Base-by-base conservation (phyloP, 2,113 vertebrate species). In the Tichodroma muraria region DNA sequence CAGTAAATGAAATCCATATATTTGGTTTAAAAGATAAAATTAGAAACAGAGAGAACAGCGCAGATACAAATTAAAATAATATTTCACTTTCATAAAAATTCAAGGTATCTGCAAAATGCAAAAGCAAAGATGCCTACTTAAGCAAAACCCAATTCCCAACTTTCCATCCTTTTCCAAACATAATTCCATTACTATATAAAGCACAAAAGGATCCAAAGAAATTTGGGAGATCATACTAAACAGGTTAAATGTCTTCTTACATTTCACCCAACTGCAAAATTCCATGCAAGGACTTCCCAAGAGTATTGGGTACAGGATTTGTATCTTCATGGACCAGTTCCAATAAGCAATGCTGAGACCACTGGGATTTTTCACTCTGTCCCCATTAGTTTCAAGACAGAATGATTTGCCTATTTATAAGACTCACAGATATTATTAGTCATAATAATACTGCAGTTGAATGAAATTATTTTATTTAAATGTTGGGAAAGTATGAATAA, bases 1-100 rank as follows among this genome's bases (percentile, higher is more conserved):
- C 31, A 85, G 65, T 33, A 91, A 96, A 90, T 86, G 23, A 95
- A 94, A 88, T 80, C 66, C 63, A 69, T 90, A 69, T 68, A 87
- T 91, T 94, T 69, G 49, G 6, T 15, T 77, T 72, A 69, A 61
- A 89, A 92, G 42, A 80, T 63, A 96, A 91, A 91, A 80, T 90
- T 90, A 93, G 66, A 89, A 88, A 77, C 37, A 53, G 59, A 63
- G 7, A 82, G 9, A 38, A 72, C 9, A 83, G 35, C 2, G 1
- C 16, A 69, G 70, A 69, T 54, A 73, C 24, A 94, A 88, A 96
- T 93, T 83, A 85, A 94, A 77, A 88, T 69, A 76, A 64, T 91
- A 82, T 80, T 93, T 93, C 79, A 80, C 2, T 4, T 70, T 53
- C 35, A 66, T 59, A 91, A 94, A 85, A 82, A 90, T 35, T 65